Conservation (phyloP, 2,113 vertebrate species). For the Tragelaphus imberbis region DNA sequence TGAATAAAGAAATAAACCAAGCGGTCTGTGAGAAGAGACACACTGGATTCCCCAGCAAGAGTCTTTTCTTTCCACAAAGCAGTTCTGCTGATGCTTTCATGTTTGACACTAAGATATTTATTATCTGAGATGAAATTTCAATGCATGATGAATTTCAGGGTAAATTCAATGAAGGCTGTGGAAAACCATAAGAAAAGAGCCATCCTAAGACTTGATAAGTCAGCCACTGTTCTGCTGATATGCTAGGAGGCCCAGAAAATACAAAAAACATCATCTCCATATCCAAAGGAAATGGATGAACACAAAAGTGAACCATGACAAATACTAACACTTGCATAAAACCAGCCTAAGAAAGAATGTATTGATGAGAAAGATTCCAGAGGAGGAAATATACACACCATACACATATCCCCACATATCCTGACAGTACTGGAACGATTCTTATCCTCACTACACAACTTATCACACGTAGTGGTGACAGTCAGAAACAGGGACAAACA, state of each 20-base stretch:
- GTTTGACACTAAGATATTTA: slow-evolving; percentile 71
- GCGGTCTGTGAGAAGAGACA: rapidly evolving
- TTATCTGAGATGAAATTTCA: slow-evolving; percentile 69
- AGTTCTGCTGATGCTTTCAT: slow-evolving; percentile 40
- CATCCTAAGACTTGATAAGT: slow-evolving; percentile 55
- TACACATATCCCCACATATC: neutral
- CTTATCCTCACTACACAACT: neutral
- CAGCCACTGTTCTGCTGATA: slow-evolving; percentile 51
- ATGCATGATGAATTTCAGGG: slow-evolving; percentile 73
- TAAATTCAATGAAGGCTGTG: slow-evolving; percentile 63
- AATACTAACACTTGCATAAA: slow-evolving; percentile 26
- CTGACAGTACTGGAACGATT: neutral
- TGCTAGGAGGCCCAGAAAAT: slow-evolving; percentile 53
- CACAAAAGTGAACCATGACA: neutral
- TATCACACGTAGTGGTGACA: neutral
- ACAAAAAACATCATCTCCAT: slow-evolving; percentile 38
- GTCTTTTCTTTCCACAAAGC: slow-evolving; percentile 41
- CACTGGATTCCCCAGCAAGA: neutral
- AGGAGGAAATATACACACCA: neutral
- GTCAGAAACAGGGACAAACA: neutral
- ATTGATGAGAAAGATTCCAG: neutral
- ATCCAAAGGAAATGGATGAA: slow-evolving; percentile 43
- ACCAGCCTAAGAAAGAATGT: neutral
- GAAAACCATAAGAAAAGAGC: slow-evolving; percentile 29
- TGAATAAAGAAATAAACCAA: neutral